Conservation (phyloP, 2,113 vertebrate species). For the Rattus norvegicus region DNA sequence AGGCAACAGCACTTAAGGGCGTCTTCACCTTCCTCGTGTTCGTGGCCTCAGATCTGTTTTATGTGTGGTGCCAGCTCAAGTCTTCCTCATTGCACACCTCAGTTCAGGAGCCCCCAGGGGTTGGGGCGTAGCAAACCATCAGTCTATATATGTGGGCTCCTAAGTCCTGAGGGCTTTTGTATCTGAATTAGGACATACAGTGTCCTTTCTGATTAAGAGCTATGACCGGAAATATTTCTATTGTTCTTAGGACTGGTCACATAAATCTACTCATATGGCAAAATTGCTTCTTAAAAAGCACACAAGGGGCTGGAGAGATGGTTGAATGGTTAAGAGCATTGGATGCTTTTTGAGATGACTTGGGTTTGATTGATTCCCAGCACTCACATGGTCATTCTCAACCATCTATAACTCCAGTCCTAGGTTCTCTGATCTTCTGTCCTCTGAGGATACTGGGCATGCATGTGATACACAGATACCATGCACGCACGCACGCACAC, state of each 20-base stretch:
- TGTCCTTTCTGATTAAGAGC: not conserved
- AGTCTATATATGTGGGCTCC: not conserved
- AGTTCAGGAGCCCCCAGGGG: rapidly evolving
- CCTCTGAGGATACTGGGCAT: not conserved
- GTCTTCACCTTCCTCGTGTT: not conserved
- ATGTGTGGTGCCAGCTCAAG: rapidly evolving
- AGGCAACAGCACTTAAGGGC: not conserved
- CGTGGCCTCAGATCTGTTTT: not conserved
- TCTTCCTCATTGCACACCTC: rapidly evolving
- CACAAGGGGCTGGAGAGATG: not conserved
- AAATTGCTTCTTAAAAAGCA: not conserved
- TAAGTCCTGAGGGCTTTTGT: too few species aligned
- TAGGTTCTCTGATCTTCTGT: not conserved
- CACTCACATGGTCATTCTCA: not conserved
- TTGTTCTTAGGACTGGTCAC: not conserved
- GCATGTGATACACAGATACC: not conserved
- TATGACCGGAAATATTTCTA: not conserved
- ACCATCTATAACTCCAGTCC: not conserved
- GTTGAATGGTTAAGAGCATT: not conserved
- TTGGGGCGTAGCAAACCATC: not conserved
- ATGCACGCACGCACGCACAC: not conserved
- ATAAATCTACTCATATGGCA: not conserved
- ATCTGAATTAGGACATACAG: not conserved
- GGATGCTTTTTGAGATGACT: not conserved
- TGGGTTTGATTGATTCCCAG: not conserved